Evolutionary conservation across 2,797 vertebrate genomes (phyloP).

Genomic region (Adelosebastes latens): DNA sequence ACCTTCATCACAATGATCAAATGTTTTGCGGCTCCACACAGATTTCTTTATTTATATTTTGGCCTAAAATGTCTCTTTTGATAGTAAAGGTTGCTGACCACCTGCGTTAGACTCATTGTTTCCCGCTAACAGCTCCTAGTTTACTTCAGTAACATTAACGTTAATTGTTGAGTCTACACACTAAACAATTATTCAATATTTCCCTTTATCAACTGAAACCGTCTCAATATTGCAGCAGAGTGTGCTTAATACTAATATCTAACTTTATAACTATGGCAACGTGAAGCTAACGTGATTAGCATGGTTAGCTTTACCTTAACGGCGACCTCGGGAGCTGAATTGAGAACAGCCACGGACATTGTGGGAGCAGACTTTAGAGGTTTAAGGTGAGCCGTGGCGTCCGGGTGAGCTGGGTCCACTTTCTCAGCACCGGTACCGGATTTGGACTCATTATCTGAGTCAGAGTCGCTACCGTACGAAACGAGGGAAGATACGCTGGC

Average conservation of each 20-base stretch:
- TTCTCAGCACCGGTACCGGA: slow-evolving; percentile 47
- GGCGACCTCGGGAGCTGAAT: slow-evolving; percentile 94
- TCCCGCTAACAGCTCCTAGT: background rate
- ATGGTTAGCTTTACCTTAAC: slow-evolving; percentile 89
- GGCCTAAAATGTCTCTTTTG: no score
- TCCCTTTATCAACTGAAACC: fast-evolving
- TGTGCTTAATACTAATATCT: fast-evolving
- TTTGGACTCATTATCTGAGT: slow-evolving; percentile 88
- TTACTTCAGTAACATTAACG: background rate
- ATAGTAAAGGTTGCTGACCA: fast-evolving
- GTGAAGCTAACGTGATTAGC: slow-evolving; percentile 41
- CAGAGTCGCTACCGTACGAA: slow-evolving; percentile 91
- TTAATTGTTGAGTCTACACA: no score
- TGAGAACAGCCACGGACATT: slow-evolving; percentile 80
- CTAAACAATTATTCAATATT: fast-evolving
- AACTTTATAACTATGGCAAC: background rate
- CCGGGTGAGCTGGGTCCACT: slow-evolving; percentile 58
- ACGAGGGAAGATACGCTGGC: slow-evolving; percentile 86
- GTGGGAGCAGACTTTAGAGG: slow-evolving; percentile 56
- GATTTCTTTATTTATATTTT: fast-evolving
- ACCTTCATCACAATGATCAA: no score
- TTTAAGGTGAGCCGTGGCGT: slow-evolving; percentile 79
- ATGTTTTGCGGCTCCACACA: no score
- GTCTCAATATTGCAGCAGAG: fast-evolving
- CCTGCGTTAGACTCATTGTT: background rate